Conservation (phyloP, 2,797 vertebrate species). For the Taenioides sp. region DNA sequence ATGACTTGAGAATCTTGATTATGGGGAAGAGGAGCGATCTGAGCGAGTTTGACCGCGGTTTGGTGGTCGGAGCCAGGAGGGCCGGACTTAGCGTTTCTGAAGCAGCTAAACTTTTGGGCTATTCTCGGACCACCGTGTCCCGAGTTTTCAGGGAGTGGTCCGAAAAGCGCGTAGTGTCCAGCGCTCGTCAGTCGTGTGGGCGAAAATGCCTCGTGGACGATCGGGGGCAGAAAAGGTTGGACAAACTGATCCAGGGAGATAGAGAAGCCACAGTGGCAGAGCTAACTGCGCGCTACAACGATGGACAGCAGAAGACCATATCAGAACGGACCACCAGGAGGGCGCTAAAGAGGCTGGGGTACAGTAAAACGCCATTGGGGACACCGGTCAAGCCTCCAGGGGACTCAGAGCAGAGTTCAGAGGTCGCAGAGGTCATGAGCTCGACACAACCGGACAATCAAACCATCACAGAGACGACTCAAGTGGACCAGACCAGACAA, state of each 20-base stretch:
- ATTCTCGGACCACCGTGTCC: not conserved
- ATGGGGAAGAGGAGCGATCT: constrained; percentile 7
- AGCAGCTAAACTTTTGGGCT: not conserved
- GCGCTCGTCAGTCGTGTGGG: not conserved
- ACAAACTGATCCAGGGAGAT: not conserved
- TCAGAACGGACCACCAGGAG: not conserved
- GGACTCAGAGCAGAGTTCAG: not conserved
- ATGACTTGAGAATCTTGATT: not conserved
- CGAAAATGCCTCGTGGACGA: not conserved
- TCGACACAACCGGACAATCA: too few species aligned
- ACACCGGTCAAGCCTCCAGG: not conserved
- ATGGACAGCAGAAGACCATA: not conserved
- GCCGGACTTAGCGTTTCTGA: not conserved
- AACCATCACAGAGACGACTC: too few species aligned
- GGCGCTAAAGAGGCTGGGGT: not conserved
- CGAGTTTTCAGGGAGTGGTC: constrained; percentile 5
- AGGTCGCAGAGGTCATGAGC: not conserved
- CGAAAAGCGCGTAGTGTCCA: not conserved
- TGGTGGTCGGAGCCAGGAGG: constrained; percentile 1
- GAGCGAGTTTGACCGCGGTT: not conserved
- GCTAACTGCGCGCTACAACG: not conserved
- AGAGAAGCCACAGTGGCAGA: not conserved
- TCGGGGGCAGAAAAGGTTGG: not conserved
- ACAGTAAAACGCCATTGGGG: not conserved
- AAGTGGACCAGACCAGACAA: too few species aligned